phyloP scores from a whole-genome alignment of 2,888 invertebrate genomes.

The Hirtodrosophila alboralis region DNA sequence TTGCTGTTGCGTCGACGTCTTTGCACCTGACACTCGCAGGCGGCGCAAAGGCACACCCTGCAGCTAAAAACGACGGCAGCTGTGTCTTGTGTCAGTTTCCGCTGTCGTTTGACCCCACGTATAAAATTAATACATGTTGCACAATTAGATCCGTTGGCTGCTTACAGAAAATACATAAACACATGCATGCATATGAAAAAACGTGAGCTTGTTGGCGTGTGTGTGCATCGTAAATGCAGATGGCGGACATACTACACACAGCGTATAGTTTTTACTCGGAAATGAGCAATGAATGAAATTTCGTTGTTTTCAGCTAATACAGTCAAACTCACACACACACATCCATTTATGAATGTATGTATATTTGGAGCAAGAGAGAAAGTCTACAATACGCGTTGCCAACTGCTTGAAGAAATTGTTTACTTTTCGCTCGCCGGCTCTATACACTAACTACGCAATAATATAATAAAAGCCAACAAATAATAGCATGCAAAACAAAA shows the following conservation, averaged over 20 bases:
- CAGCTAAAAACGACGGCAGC: constrained; percentile 27
- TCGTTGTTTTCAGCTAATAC: constrained; percentile 69
- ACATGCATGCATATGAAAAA: constrained; percentile 2
- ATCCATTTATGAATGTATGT: constrained; percentile 19
- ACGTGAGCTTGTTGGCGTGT: constrained; percentile 1
- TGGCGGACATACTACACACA: constrained; percentile 48
- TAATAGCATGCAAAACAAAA: constrained; percentile 14
- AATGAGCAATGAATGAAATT: constrained; percentile 79
- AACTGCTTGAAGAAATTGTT: constrained; percentile 55
- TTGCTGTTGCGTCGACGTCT: constrained; percentile 26
- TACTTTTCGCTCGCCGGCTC: constrained; percentile 61
- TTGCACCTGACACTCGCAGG: constrained; percentile 55
- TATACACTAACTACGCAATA: constrained; percentile 23
- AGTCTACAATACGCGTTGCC: constrained; percentile 72
- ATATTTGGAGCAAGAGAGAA: constrained; percentile 70
- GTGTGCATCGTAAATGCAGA: constrained; percentile 53
- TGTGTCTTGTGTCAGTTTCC: constrained; percentile 31
- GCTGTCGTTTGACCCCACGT: constrained; percentile 24
- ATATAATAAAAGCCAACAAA: constrained; percentile 36
- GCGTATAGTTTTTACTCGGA: constrained; percentile 70
- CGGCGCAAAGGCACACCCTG: constrained; percentile 47
- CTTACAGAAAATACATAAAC: constrained; percentile 17
- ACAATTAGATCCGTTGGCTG: constrained; percentile 29
- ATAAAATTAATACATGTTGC: constrained; percentile 31
- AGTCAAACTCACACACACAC: constrained; percentile 21